Evolutionary conservation across 2,888 invertebrate species (phyloP).

Genomic region (Parnassius apollo): DNA sequence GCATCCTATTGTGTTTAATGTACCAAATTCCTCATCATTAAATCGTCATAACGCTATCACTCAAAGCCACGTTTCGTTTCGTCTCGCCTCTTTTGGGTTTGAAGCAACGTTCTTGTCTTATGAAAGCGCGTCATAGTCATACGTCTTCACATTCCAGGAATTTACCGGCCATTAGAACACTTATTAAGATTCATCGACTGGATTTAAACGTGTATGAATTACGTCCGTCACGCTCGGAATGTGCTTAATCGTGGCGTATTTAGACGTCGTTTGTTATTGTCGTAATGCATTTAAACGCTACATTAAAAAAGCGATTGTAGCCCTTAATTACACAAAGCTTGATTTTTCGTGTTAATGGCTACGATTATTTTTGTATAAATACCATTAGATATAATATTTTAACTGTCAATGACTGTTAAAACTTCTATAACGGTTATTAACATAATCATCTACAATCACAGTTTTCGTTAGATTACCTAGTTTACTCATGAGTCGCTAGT

Average conservation of each 20-base stretch:
- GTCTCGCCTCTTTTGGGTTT: conserved; percentile 6
- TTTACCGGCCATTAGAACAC: conserved; percentile 53
- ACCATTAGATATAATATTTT: conserved; percentile 4
- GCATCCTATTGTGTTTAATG: conserved; percentile 78
- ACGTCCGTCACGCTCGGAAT: conserved; percentile 51
- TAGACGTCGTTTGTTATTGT: conserved; percentile 25
- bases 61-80: conserved; percentile 33
- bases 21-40: conserved; percentile 76
- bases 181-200: conserved; percentile 53
- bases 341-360: conserved; percentile 14
- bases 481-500: no score
- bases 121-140: conserved; percentile 23
- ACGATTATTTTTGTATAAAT: background rate
- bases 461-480: no score
- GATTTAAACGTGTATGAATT: conserved; percentile 47
- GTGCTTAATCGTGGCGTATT: conserved; percentile 44
- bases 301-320: conserved; percentile 9
- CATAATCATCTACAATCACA: no score
- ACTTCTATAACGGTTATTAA: background rate
- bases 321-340: conserved; percentile 1
- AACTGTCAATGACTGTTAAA: background rate
- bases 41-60: conserved; percentile 55
- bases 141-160: conserved; percentile 53
- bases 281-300: background rate
- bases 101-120: background rate